Conservation (phyloP, 2,797 vertebrate genomes). For the Lacerta viridis region DNA sequence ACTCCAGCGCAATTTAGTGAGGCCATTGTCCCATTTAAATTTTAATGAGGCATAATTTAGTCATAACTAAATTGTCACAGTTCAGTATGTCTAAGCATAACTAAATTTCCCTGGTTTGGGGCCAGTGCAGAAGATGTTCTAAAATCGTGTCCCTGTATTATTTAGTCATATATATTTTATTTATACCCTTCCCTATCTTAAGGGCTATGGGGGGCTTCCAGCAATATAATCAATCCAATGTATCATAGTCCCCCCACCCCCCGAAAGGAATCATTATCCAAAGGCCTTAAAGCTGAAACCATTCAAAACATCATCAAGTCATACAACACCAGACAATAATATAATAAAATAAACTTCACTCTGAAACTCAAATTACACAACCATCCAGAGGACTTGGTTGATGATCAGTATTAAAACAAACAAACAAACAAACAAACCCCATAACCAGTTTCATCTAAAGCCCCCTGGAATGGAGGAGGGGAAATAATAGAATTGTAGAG, state of each 20-base stretch:
- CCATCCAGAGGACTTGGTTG: too few relatives aligned
- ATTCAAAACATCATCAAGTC: constrained; percentile 7
- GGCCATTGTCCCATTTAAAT: background rate
- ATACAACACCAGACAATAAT: background rate
- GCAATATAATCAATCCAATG: background rate
- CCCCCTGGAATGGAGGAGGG: background rate
- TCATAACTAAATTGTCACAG: background rate
- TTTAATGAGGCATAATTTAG: background rate
- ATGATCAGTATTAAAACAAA: background rate
- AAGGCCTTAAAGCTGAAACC: background rate
- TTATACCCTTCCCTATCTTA: background rate
- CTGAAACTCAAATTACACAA: background rate
- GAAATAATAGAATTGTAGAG: too few relatives aligned
- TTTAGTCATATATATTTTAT: background rate
- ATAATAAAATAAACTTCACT: background rate
- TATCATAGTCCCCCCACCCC: background rate
- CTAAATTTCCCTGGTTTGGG: background rate
- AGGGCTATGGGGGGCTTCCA: background rate
- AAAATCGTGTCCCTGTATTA: background rate
- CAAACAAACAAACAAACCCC: background rate
- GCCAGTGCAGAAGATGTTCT: background rate
- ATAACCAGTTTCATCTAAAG: background rate
- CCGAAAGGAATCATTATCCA: background rate
- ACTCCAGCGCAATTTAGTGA: background rate
- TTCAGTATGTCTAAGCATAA: background rate